phyloP scores from a whole-genome alignment of 1,140 invertebrate genomes.

The Telenomus remus region DNA sequence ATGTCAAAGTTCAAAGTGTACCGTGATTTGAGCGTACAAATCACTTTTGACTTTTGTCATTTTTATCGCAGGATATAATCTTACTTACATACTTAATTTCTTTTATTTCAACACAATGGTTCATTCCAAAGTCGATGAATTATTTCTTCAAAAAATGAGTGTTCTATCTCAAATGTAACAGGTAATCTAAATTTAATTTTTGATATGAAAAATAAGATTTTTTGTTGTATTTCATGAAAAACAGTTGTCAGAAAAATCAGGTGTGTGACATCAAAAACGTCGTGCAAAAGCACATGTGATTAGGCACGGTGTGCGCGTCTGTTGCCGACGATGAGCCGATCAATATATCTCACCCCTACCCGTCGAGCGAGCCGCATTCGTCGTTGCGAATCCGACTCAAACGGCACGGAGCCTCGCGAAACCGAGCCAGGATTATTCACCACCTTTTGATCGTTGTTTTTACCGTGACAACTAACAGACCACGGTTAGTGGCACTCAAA shows the following conservation, averaged over 20 bases:
- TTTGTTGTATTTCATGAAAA: not conserved
- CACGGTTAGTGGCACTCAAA: constrained; percentile 14
- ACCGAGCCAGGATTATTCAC: not conserved
- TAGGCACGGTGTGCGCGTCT: constrained; percentile 21
- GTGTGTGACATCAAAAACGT: not conserved
- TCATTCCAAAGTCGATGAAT: no score
- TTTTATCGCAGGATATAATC: no score
- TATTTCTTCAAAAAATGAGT: no score
- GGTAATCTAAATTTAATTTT: no score
- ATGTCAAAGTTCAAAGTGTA: no score
- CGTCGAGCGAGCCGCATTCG: constrained; percentile 15
- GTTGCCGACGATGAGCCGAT: constrained; percentile 36
- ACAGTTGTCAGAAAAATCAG: not conserved
- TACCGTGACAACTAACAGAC: constrained; percentile 5
- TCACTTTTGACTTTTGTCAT: no score
- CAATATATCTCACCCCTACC: constrained; percentile 49
- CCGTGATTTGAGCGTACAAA: no score
- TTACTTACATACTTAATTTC: no score
- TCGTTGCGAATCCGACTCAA: constrained; percentile 17
- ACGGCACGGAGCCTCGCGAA: constrained; percentile 5
- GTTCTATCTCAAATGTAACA: no score
- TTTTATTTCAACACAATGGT: no score
- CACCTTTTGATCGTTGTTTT: no score
- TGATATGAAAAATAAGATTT: no score
- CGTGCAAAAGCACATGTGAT: constrained; percentile 22